Evolutionary conservation across 2,888 invertebrate species (phyloP).

Genomic region (Byasa hedistus): DNA sequence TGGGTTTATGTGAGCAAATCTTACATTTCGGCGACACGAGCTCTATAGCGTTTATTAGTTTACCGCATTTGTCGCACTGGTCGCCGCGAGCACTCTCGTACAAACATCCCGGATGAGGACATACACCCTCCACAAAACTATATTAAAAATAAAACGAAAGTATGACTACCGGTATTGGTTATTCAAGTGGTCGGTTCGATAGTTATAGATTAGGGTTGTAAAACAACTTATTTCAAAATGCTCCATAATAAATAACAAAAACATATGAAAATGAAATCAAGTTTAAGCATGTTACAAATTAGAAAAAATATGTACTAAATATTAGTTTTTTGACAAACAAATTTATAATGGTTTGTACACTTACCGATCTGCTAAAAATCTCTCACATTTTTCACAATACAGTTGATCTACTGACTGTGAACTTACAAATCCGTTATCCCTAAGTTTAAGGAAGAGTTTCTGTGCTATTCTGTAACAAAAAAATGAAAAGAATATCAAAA

Average conservation of each 20-base stretch:
- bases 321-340: too few relatives aligned
- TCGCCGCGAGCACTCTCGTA: conserved; percentile 98
- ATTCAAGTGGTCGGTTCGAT: background rate
- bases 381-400: conserved; percentile 91
- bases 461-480: conserved; percentile 87
- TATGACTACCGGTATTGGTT: background rate
- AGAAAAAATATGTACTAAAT: too few relatives aligned
- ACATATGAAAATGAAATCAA: too few relatives aligned
- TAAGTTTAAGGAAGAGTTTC: conserved; percentile 90
- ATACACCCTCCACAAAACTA: conserved; percentile 97
- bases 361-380: conserved; percentile 88
- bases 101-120: conserved; percentile 91
- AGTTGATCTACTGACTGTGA: conserved; percentile 94
- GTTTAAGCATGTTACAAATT: too few relatives aligned
- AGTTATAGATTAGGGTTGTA: too few relatives aligned
- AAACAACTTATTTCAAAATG: too few relatives aligned
- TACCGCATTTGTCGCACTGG: conserved; percentile 98
- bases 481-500: background rate
- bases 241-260: too few relatives aligned
- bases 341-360: conserved; percentile 4
- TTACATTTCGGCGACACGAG: conserved; percentile 93
- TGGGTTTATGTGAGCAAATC: conserved; percentile 85
- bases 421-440: conserved; percentile 89
- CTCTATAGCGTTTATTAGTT: conserved; percentile 95
- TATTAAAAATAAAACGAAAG: background rate